Evolutionary conservation across 2,113 vertebrate species (phyloP), one percentile per base, ranked within the genome.

Genomic region (Dromaius novaehollandiae): DNA sequence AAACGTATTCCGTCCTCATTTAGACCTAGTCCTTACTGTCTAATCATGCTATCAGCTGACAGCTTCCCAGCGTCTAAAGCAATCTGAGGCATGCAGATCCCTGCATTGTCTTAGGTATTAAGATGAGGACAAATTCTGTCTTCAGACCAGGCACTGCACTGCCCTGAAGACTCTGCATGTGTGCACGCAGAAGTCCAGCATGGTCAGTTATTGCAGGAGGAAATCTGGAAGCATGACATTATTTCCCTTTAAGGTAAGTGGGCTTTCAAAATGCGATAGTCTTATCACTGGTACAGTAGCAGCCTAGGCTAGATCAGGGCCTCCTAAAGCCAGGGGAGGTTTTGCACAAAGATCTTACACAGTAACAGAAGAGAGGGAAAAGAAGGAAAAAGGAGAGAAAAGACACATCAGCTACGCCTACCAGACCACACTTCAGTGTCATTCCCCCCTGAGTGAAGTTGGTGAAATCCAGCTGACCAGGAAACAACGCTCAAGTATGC

Each of bases 391-490:
- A 11, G 24, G 17, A 66, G 24, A 79, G 40, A 63, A 42, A 78
- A 84, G 65, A 68, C 10, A 16, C 76, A 42, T 20, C 50, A 32
- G 36, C 9, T 3, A 64, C 53, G 16, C 3, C 17, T 13, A 14
- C 3, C 42, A 25, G 26, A 7, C 12, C 5, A 11, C 11, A 53
- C 38, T 63, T 77, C 36, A 17, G 15, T 74, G 20, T 65, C 22
- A 7, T 22, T 60, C 8, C 17, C 7, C 13, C 51, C 26, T 0
- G 0, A 93, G 17, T 3, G 61, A n/a, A 1, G 2, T 4, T 21
- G 58, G 24, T 28, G 48, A 82, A 91, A 42, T 55, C 22, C n/a
- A 48, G 18, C 30, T 74, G 48, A 68, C 34, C 26, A 15, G 25
- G 32, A 56, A 80, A 71, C 10, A 38, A 13, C 0, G 0, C 21